A percentile compares a stretch with the other conserved stretches of the same genome.
Conservation (phyloP, 2,888 invertebrate species). For the Acanthosoma haemorrhoidale region DNA sequence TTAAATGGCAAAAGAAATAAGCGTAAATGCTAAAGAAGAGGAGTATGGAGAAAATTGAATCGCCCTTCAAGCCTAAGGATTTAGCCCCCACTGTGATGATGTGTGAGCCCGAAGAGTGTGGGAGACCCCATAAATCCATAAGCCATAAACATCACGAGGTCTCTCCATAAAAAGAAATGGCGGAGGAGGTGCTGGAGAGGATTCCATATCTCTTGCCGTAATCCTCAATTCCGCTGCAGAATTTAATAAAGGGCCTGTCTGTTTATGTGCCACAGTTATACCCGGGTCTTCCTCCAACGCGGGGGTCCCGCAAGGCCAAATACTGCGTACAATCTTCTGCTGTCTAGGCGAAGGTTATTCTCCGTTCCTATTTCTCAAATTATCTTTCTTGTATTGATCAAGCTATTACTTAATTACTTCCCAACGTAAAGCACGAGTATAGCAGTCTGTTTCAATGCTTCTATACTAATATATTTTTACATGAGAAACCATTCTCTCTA, state of each 20-base stretch:
- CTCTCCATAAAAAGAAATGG: constrained; percentile 24
- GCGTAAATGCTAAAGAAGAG: too few species aligned
- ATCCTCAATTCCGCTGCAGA: constrained; percentile 8
- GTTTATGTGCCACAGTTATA: constrained; percentile 30
- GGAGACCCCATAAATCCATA: constrained; percentile 13
- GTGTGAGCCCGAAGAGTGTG: background rate
- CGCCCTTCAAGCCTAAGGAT: background rate
- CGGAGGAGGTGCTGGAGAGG: constrained; percentile 14
- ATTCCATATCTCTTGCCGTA: constrained; percentile 26
- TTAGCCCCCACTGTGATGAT: background rate
- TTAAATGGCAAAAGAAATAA: too few species aligned
- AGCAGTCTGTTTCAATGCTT: too few species aligned
- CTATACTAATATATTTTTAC: too few species aligned
- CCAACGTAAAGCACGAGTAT: too few species aligned
- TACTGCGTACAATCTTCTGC: too few species aligned
- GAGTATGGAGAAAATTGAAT: constrained; percentile 7
- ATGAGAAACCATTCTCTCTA: too few species aligned
- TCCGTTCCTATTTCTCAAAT: too few species aligned
- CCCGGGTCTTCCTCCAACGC: constrained; percentile 6
- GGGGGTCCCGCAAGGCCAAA: background rate
- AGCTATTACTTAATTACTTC: too few species aligned
- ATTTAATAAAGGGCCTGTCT: constrained; percentile 26
- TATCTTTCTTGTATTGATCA: too few species aligned
- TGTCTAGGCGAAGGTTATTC: too few species aligned
- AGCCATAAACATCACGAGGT: constrained; percentile 4